phyloP scores from a whole-genome alignment of 2,113 vertebrate species.

The Menura novaehollandiae region DNA sequence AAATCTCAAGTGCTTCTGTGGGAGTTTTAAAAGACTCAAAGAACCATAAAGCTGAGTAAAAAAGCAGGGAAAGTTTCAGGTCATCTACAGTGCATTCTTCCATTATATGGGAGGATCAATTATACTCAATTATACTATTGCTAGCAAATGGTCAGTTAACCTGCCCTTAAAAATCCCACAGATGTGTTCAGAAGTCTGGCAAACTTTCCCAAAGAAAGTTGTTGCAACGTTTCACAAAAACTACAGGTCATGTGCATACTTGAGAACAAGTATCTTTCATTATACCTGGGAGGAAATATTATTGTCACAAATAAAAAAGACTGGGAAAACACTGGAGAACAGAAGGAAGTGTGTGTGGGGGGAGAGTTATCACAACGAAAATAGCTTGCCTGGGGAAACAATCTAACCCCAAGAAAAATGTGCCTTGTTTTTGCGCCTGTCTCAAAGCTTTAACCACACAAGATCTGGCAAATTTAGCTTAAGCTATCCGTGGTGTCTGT shows the following conservation, averaged over 20 bases:
- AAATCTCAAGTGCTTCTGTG: neutral
- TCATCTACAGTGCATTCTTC: neutral
- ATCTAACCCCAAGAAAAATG: neutral
- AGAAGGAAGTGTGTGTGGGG: neutral
- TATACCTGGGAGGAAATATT: neutral
- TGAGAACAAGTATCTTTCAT: neutral
- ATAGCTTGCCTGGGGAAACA: neutral
- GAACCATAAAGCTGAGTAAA: neutral
- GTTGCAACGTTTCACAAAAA: neutral
- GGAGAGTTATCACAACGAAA: neutral
- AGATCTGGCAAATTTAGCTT: neutral
- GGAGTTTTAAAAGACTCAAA: neutral
- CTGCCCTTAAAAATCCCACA: neutral
- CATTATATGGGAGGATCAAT: neutral
- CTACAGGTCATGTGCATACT: neutral
- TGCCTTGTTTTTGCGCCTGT: neutral
- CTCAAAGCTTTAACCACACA: neutral
- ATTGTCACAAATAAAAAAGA: neutral
- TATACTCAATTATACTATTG: neutral
- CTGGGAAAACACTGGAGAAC: neutral
- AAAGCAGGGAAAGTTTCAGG: neutral
- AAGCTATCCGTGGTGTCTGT: neutral
- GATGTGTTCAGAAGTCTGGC: neutral
- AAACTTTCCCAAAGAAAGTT: neutral
- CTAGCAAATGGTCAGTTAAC: neutral